Evolutionary conservation across 2,113 vertebrate species (phyloP), one percentile per base, ranked within the genome.

Genomic region (Irena cyanogastra): DNA sequence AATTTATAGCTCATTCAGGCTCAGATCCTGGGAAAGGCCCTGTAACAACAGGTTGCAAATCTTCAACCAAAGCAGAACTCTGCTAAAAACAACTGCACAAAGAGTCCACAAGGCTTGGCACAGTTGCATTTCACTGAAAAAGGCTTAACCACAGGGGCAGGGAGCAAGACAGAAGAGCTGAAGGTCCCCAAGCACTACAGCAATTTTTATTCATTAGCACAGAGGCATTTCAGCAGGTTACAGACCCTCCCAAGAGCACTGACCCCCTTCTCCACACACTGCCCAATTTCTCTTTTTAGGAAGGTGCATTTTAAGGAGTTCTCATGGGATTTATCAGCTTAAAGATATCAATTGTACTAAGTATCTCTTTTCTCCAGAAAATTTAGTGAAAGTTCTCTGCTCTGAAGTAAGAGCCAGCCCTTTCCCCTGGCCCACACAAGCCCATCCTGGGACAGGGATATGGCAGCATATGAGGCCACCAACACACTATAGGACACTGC

Each of bases 401-500:
- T 31, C 4, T 4, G 26, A 35, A 33, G 27, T 21, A 41, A 9
- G n/a, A 47, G n/a, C 57, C 61, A 80, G 53, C 27, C 45, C 24
- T 27, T 26, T 54, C 7, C 44, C 22, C 28, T 4, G 0, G 7
- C 19, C 28, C 20, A 1, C 1, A 2, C 10, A 33, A 27, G 10
- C n/a, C 4, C 1, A 7, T 11, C 31, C 68, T 1, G 0, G 23
- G 18, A 24, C 41, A 50, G 11, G 35, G 37, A 42, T 2, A 3
- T 0, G 1, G 16, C 2, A 15, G 26, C 18, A 37, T 33, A 41
- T 1, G 2, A 54, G 28, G 20, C 53, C 81, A 78, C 49, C 5
- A 0, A 24, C 39, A 41, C 13, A 1, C 26, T 15, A 3, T 0
- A 0, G 18, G 24, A 63, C 70, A 33, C 47, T 47, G 20, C 35